These are phyloP conservation scores for Orthonevra nobilis DNA, from an alignment of 2,888 invertebrate genomes.

Conservation along the genomic window DNA sequence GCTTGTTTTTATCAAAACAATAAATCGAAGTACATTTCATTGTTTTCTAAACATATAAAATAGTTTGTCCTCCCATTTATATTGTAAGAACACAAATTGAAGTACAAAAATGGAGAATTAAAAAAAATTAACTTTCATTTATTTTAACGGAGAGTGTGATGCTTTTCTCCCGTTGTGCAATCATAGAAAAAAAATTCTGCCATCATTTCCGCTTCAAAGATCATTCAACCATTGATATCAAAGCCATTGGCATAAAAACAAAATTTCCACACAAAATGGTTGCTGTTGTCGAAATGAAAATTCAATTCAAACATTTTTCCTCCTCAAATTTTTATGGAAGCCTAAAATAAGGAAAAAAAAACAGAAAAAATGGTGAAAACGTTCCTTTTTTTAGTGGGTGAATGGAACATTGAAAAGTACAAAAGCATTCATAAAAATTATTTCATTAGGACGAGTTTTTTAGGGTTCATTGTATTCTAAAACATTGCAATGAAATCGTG, in stretches of 20 bases:
- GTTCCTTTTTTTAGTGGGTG: too few species aligned
- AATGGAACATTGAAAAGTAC: constrained; percentile 3
- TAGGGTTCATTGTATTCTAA: constrained; percentile 6
- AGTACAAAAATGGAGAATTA: not conserved
- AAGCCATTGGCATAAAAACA: constrained; percentile 28
- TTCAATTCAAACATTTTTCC: constrained; percentile 13
- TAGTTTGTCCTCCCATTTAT: too few species aligned
- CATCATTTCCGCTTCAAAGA: constrained; percentile 43
- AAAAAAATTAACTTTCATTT: too few species aligned
- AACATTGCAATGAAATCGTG: constrained; percentile 19
- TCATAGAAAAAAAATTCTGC: constrained; percentile 10
- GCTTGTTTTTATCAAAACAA: too few species aligned
- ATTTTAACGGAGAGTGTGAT: not conserved
- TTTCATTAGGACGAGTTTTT: not conserved
- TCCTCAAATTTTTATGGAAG: too few species aligned
- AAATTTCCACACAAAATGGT: not conserved
- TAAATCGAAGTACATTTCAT: too few species aligned
- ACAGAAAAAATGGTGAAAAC: not conserved
- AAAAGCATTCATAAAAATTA: not conserved
- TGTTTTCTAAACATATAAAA: too few species aligned
- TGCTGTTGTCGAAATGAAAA: constrained; percentile 8
- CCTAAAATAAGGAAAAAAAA: not conserved
- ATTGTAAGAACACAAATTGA: too few species aligned
- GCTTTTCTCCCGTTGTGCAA: constrained; percentile 7
- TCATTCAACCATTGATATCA: constrained; percentile 7